These are phyloP conservation scores for Cerceris ruficornis DNA, from an alignment of 2,888 invertebrate species.

Conservation along the genomic window DNA sequence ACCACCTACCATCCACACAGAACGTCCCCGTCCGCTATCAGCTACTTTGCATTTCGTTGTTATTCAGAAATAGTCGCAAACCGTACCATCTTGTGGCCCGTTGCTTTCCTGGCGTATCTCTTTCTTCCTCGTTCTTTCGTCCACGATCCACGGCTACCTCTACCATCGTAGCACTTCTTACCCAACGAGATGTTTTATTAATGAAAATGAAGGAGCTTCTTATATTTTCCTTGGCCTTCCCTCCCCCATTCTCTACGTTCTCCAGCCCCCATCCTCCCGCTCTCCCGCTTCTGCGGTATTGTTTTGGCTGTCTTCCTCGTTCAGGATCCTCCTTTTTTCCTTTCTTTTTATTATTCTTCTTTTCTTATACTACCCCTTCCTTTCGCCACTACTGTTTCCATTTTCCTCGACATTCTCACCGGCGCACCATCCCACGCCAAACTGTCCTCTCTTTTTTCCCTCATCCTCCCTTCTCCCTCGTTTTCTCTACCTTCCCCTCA, in stretches of 20 bases:
- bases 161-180: constrained; percentile 51
- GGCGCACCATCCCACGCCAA: constrained; percentile 7
- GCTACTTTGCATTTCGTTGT: constrained; percentile 76
- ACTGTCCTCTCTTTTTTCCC: constrained; percentile 2
- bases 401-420: constrained; percentile 43
- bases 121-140: constrained; percentile 26
- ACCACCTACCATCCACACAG: constrained; percentile 32
- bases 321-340: not conserved
- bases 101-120: constrained; percentile 51
- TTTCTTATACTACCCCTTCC: constrained; percentile 2
- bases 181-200: constrained; percentile 74
- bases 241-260: constrained; percentile 12
- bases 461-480: not conserved
- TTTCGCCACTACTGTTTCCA: constrained; percentile 42
- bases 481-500: constrained; percentile 4
- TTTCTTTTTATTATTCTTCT: constrained; percentile 7
- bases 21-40: constrained; percentile 49
- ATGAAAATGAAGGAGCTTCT: constrained; percentile 74
- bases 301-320: not conserved
- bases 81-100: constrained; percentile 52
- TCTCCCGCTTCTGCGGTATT: constrained; percentile 11
- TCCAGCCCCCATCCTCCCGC: constrained; percentile 19
- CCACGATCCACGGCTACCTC: constrained; percentile 2
- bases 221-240: constrained; percentile 65
- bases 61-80: constrained; percentile 76